These are phyloP conservation scores for Caenorhabditis macrosperma DNA, from an alignment of 2,888 invertebrate species.

Conservation along the genomic window DNA sequence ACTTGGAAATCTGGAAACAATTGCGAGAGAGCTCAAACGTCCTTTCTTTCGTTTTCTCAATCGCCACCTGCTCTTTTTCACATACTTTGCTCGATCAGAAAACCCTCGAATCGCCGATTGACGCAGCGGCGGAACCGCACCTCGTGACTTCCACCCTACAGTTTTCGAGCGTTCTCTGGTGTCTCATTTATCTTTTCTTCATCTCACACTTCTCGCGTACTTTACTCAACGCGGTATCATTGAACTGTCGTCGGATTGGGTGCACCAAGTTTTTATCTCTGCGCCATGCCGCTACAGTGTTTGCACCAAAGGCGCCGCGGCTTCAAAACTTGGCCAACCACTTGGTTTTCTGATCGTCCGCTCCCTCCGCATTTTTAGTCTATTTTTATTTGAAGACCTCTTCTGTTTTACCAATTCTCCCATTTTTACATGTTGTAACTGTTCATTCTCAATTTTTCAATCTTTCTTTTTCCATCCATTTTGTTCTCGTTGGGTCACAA, in stretches of 20 bases:
- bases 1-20: too few relatives aligned
- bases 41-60: not conserved
- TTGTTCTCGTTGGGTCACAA: not conserved
- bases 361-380: not conserved
- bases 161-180: conserved; percentile 46
- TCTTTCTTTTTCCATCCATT: not conserved
- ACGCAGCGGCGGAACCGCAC: conserved; percentile 22
- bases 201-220: conserved; percentile 23
- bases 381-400: not conserved
- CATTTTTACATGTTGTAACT: not conserved
- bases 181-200: conserved; percentile 14
- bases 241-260: conserved; percentile 18
- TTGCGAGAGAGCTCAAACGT: too few relatives aligned
- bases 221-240: conserved; percentile 28
- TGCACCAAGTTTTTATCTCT: not conserved
- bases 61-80: conserved; percentile 21
- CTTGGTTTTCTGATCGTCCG: not conserved
- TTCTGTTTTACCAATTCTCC: not conserved
- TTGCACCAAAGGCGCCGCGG: conserved; percentile 4
- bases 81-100: conserved; percentile 48
- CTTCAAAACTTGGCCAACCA: not conserved
- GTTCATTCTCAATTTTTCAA: not conserved
- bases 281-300: not conserved
- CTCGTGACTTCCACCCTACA: conserved; percentile 51
- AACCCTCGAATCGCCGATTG: conserved; percentile 35